Base-by-base conservation (phyloP, 1,140 invertebrate species). In the Tetraneura akinire region DNA sequence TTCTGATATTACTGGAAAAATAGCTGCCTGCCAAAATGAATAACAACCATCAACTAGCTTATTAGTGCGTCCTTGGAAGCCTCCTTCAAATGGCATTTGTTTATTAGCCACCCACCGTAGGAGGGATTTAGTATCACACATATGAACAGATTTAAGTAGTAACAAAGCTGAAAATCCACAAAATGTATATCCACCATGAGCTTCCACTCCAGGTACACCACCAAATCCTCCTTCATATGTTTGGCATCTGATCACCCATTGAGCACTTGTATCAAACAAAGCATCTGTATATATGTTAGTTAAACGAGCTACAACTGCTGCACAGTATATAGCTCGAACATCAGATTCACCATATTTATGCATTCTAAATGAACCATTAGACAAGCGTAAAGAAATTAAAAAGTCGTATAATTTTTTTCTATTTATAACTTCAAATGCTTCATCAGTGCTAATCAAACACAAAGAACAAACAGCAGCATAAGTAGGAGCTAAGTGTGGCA, bases 11-110 rank as follows among this genome's bases (percentile, higher is more conserved):
- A 93, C 84, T 53, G 95, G 94, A 85, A 98, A 96, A 51, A 91
- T 89, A 45, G 92, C 96, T 37, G 95, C 96, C 87, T 97, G 95
- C 98, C 98, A 99, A 88, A 98, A 99, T 4, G 96, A 97, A 86
- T 99, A 99, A 87, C 98, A 99, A 10, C 94, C 93, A 88, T 99
- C 98, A 1, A 99, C 97, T 76, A 99, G 86, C 88, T 99, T 99
- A 86, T 99, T 99, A 6, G 98, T 98, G 84, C 98, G 88, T 1
- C 96, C 96, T 88, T 95, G 93, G 84, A 98, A 98, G 26, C 96
- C 96, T 21, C 96, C 96, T 87, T 97, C 96, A 81, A 93, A 88
- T 82, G 88, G 87, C 94, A 96, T 96, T 87, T 98, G 96, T 81
- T 92, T 89, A 83, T 94, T 94, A n/a, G 91, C 91, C 81, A 91